phyloP scores from a whole-genome alignment of 2,888 invertebrate genomes.

The Margaritifera margaritifera region DNA sequence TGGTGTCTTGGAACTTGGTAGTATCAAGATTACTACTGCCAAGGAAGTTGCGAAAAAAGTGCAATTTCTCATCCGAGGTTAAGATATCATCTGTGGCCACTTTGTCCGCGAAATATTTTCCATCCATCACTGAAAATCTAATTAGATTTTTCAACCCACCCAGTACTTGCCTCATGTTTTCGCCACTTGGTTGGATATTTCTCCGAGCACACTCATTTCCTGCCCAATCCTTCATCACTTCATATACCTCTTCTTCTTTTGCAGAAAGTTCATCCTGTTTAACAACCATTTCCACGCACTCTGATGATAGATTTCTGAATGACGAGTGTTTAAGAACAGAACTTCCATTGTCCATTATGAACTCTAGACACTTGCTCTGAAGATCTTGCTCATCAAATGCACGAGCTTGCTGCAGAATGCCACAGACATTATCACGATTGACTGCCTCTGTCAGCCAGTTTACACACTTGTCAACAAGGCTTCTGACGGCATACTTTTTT shows the following conservation, averaged over 20 bases:
- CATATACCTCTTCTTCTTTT: constrained; percentile 66
- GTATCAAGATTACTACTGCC: background rate
- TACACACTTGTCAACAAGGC: constrained; percentile 28
- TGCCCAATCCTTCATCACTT: constrained; percentile 52
- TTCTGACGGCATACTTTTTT: constrained; percentile 29
- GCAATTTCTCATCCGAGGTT: constrained; percentile 29
- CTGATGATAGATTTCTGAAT: constrained; percentile 79
- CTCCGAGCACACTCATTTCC: constrained; percentile 51
- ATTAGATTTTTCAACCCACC: constrained; percentile 51
- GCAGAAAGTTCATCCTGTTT: constrained; percentile 81
- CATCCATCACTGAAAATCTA: constrained; percentile 56
- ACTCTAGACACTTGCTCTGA: constrained; percentile 32
- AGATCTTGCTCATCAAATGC: constrained; percentile 34
- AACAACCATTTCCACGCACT: constrained; percentile 79
- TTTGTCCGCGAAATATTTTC: constrained; percentile 38
- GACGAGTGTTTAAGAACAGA: constrained; percentile 70
- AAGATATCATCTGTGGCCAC: constrained; percentile 36
- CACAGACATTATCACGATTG: constrained; percentile 35
- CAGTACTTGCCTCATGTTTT: constrained; percentile 46
- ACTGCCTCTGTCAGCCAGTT: constrained; percentile 33
- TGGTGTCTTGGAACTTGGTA: no score
- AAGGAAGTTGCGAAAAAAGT: constrained; percentile 33
- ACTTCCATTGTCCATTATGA: constrained; percentile 16
- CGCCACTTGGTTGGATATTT: constrained; percentile 41
- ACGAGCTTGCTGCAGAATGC: constrained; percentile 44